Evolutionary conservation across 2,888 invertebrate genomes (phyloP).

Genomic region (Callyntrura guangdongensis): DNA sequence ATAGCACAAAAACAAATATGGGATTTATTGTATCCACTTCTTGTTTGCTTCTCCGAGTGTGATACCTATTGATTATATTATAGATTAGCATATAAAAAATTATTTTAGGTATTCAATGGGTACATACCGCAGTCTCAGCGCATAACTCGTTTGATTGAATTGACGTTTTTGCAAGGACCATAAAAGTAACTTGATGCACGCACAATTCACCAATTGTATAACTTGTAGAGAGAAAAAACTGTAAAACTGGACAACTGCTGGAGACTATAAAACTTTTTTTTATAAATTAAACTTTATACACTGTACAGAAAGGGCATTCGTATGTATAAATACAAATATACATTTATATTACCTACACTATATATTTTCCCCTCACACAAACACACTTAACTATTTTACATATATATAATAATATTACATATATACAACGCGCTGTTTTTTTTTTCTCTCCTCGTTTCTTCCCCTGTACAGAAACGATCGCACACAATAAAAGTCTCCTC

Average conservation of each 20-base stretch:
- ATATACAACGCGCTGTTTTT: slow-evolving; percentile 27
- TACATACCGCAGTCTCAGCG: no score
- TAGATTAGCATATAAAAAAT: no score
- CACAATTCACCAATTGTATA: no score
- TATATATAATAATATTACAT: slow-evolving; percentile 38
- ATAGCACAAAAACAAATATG: no score
- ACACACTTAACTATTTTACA: background rate
- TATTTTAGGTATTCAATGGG: no score
- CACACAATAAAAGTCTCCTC: slow-evolving; percentile 7
- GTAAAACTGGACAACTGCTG: background rate
- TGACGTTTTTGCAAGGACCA: no score
- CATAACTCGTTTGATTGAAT: no score
- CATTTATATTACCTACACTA: background rate
- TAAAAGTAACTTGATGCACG: no score
- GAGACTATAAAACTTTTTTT: background rate
- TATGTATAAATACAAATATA: background rate
- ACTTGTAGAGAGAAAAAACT: no score
- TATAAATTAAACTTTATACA: slow-evolving; percentile 30
- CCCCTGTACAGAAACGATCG: slow-evolving; percentile 36
- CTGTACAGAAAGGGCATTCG: background rate
- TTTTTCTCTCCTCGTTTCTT: background rate
- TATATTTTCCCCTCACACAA: slow-evolving; percentile 24
- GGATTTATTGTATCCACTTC: no score
- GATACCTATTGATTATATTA: no score
- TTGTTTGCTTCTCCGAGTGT: no score